phyloP scores from a whole-genome alignment of 1,140 invertebrate genomes.

The Bemisia tabaci region DNA sequence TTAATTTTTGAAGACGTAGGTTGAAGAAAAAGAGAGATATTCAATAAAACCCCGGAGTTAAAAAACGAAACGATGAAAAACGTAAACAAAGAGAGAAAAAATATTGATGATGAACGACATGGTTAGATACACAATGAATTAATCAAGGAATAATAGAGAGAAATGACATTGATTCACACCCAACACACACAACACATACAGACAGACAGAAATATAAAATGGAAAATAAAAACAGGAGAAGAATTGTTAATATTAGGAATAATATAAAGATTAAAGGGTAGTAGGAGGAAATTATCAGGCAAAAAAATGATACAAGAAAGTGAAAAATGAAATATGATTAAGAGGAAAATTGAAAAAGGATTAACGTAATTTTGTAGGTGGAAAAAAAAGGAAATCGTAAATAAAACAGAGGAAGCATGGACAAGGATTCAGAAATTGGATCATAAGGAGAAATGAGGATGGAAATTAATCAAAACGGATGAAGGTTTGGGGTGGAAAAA shows the following conservation, averaged over 20 bases:
- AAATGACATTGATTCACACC: constrained; percentile 10
- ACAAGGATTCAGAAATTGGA: too few relatives aligned
- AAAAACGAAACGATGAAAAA: too few relatives aligned
- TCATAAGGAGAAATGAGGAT: too few relatives aligned
- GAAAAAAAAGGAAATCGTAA: too few relatives aligned
- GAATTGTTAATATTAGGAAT: constrained; percentile 6
- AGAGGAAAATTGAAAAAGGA: constrained; percentile 9
- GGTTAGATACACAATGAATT: constrained; percentile 8
- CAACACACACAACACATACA: constrained; percentile 10
- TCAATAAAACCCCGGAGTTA: too few relatives aligned
- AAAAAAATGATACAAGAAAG: background rate
- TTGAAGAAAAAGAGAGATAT: too few relatives aligned
- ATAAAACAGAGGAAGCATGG: too few relatives aligned
- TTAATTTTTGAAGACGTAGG: too few relatives aligned
- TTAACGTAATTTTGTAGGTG: constrained; percentile 9
- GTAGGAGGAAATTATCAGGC: background rate
- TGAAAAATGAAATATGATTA: constrained; percentile 5
- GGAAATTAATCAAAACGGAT: too few relatives aligned
- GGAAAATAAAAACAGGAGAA: constrained; percentile 13
- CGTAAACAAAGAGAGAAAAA: too few relatives aligned
- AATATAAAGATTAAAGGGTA: background rate
- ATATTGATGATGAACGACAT: constrained; percentile 1
- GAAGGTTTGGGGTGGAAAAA: constrained; percentile 6
- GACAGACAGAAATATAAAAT: constrained; percentile 8
- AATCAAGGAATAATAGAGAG: constrained; percentile 10